phyloP scores from a whole-genome alignment of 2,888 invertebrate species.

The Dryadula phaetusa region DNA sequence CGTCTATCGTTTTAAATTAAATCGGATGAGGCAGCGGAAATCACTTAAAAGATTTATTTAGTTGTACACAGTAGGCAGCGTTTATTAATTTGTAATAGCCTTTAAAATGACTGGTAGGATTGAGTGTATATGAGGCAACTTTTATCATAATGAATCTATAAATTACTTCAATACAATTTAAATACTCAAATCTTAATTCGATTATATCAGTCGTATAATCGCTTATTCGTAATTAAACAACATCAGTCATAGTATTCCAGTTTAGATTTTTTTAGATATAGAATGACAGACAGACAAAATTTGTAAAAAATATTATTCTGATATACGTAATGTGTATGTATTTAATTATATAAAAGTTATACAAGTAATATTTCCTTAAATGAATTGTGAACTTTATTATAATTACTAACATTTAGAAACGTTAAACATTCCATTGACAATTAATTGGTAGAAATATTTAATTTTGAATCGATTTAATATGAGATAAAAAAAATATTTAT shows the following conservation, averaged over 20 bases:
- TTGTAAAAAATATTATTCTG: not conserved
- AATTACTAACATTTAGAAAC: too few relatives aligned
- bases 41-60: constrained; percentile 48
- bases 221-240: constrained; percentile 11
- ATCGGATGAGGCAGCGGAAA: constrained; percentile 59
- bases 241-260: constrained; percentile 2
- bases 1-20: constrained; percentile 53
- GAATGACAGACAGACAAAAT: not conserved
- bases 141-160: constrained; percentile 53
- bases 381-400: too few relatives aligned
- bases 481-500: too few relatives aligned
- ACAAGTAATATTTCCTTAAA: too few relatives aligned
- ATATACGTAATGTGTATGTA: not conserved
- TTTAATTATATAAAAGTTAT: not conserved
- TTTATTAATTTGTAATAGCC: constrained; percentile 53
- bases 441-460: too few relatives aligned
- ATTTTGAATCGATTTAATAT: too few relatives aligned
- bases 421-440: too few relatives aligned
- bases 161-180: constrained; percentile 51
- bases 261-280: not conserved
- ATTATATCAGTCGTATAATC: constrained; percentile 37
- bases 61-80: constrained; percentile 48
- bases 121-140: constrained; percentile 44
- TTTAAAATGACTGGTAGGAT: constrained; percentile 49
- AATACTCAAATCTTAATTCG: constrained; percentile 49